Conservation (phyloP, 1,140 invertebrate genomes). For the Heterodera schachtii region DNA sequence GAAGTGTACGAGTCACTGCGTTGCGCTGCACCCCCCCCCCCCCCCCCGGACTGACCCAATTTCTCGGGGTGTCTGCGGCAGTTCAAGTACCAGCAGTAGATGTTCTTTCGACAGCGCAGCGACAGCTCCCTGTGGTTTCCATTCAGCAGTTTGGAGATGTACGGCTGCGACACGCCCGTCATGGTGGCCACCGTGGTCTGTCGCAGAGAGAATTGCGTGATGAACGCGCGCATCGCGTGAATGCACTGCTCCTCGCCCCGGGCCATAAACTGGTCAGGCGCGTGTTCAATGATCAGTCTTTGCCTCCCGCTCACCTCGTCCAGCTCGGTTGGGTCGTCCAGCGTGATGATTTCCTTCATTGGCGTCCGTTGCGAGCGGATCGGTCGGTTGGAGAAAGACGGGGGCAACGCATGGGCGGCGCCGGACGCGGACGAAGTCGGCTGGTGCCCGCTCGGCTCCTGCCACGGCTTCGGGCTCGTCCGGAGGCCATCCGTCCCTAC, state of each 20-base stretch:
- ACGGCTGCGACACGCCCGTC: constrained; percentile 64
- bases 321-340: constrained; percentile 55
- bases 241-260: constrained; percentile 62
- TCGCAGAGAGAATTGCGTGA: constrained; percentile 61
- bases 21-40: background rate
- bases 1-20: background rate
- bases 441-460: background rate
- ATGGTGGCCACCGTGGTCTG: constrained; percentile 63
- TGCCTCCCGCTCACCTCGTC: constrained; percentile 5
- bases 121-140: constrained; percentile 63
- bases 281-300: too few relatives aligned
- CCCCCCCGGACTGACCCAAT: constrained; percentile 30
- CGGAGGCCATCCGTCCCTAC: background rate
- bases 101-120: constrained; percentile 63
- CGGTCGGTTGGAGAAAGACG: constrained; percentile 3
- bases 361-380: constrained; percentile 53
- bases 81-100: constrained; percentile 64
- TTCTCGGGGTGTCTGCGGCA: constrained; percentile 60
- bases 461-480: background rate
- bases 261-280: constrained; percentile 45
- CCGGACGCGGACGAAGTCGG: background rate
- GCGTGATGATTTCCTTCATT: constrained; percentile 58
- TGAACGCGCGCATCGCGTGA: constrained; percentile 60
- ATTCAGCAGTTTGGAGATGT: constrained; percentile 63
- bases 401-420: background rate